A percentile compares a stretch with the other conserved stretches of the same genome.
Evolutionary conservation across 2,113 vertebrate species (phyloP).

Genomic region (Austrofundulus limnaeus): DNA sequence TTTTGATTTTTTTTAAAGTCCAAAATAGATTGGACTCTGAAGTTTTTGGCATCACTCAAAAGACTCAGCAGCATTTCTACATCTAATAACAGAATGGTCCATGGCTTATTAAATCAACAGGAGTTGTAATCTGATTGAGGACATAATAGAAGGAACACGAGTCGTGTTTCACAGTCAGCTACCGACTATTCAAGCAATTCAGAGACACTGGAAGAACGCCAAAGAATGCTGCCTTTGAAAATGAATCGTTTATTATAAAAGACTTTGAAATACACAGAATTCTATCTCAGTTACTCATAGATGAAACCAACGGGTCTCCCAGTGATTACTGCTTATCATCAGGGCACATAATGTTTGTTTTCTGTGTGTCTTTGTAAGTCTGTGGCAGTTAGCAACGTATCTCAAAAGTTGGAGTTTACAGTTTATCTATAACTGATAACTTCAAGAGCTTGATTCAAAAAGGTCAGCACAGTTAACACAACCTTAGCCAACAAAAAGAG

Average conservation of each 20-base stretch:
- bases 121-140: constrained; percentile 13
- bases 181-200: neutral
- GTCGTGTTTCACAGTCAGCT: neutral
- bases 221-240: constrained; percentile 26
- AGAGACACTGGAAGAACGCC: neutral
- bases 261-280: constrained; percentile 19
- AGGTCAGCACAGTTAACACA: no score
- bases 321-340: no score
- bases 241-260: constrained; percentile 35
- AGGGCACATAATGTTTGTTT: no score
- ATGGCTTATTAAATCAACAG: constrained; percentile 23
- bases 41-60: neutral
- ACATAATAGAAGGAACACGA: constrained; percentile 4
- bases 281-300: constrained; percentile 30
- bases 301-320: no score
- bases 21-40: neutral
- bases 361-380: no score
- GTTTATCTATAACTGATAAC: no score
- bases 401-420: no score
- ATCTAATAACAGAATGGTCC: constrained; percentile 16
- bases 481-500: no score
- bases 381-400: no score
- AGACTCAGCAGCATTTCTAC: neutral
- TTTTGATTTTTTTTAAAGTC: neutral
- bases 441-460: no score